Evolutionary conservation across 2,888 invertebrate genomes (phyloP), one percentile per base, ranked within the genome.

Genomic region (Leptopilina syphax): DNA sequence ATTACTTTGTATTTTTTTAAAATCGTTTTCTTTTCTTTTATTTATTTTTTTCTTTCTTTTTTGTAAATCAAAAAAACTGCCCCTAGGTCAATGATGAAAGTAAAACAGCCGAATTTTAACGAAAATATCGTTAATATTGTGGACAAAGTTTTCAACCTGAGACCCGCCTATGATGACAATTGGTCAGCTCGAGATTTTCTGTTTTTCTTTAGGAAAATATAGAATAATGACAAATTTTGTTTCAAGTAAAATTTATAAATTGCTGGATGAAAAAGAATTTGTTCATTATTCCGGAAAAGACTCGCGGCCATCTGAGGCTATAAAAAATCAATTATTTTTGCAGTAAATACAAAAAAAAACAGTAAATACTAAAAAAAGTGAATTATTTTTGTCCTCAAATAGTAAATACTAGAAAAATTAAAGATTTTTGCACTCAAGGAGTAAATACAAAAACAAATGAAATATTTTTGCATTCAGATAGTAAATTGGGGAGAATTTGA

Each of bases 61-160:
- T 34, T 34, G 34, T 0, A 34, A 34, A 34, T 34, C 1, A 4
- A 34, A 3, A 34, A 34, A 34, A 2, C 34, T 34, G 34, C 34
- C 2, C 34, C 3, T 34, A 4, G 86, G 90, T 91, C 90, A 78
- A 82, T 91, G 92, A 92, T 88, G 91, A 90, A 80, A 85, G 13
- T 80, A 77, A 81, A 79, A 83, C 44, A 44, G 84, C 85, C 83
- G 86, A 90, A 79, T 82, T 41, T 57, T 77, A 83, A 85, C 84
- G 79, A 68, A 85, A 18, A 57, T 73, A 6, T 24, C 80, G 82
- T 82, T 8, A 44, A 44, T 8, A 44, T 83, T 91, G 91, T 84
- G 81, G 87, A 88, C 86, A 10, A 90, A 92, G 92, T 92, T 92
- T 92, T 92, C 92, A 91, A 91, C 84, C 91, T 90, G 91, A 92